Conservation (phyloP, 92 coral and sea anemone species). For the Nematostella vectensis region DNA sequence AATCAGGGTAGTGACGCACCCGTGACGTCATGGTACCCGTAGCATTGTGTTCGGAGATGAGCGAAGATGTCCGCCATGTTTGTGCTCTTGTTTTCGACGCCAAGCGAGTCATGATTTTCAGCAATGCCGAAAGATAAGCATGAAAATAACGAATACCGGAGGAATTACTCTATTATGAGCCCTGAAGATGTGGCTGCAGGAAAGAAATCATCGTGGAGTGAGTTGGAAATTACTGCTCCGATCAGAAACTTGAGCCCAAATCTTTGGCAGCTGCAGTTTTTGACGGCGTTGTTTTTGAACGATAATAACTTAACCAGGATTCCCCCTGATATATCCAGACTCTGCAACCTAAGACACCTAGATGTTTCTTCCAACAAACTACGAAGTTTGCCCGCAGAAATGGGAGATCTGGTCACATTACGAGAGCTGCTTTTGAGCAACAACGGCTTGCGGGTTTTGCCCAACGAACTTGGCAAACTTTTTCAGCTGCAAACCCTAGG, state of each 20-base stretch:
- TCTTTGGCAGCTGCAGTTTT: conserved; percentile 94
- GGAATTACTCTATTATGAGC: conserved; percentile 83
- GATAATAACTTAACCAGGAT: conserved; percentile 93
- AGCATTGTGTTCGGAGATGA: conserved; percentile 66
- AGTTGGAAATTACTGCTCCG: conserved; percentile 96
- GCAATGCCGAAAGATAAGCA: conserved; percentile 97
- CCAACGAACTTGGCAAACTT: conserved; percentile 98
- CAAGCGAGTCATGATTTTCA: conserved; percentile 81
- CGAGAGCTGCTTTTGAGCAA: conserved; percentile 97
- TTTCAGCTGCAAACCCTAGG: conserved; percentile 96
- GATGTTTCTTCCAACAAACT: conserved; percentile 96
- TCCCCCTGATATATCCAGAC: conserved; percentile 92
- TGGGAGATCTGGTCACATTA: conserved; percentile 99
- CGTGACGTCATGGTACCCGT: conserved; percentile 67
- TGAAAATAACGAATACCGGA: conserved; percentile 94
- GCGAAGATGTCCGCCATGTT: conserved; percentile 81
- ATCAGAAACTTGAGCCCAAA: conserved; percentile 98
- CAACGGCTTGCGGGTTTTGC: conserved; percentile 84
- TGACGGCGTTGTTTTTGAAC: conserved; percentile 88
- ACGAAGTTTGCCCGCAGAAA: conserved; percentile 98
- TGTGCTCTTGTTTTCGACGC: conserved; percentile 51
- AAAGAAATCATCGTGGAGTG: conserved; percentile 92
- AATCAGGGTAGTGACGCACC: neutral
- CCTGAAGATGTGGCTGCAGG: conserved; percentile 90
- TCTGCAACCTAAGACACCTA: conserved; percentile 77